phyloP scores from a whole-genome alignment of 1,140 invertebrate genomes.

The Drosophila santomea region DNA sequence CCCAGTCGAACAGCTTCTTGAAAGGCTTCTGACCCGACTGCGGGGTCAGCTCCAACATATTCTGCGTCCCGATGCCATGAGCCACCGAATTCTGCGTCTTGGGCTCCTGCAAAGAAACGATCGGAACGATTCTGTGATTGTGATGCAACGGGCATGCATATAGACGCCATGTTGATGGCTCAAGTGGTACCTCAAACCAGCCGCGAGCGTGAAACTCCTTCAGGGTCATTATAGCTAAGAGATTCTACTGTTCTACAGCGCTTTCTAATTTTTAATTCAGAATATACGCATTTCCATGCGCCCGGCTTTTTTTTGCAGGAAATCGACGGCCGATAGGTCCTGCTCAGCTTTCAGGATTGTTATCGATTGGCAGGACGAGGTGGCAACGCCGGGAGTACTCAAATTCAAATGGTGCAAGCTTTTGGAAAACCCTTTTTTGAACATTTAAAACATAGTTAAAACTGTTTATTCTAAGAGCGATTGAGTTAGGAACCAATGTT shows the following conservation, averaged over 20 bases:
- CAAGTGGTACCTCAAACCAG: conserved; percentile 74
- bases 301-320: conserved; percentile 42
- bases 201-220: conserved; percentile 68
- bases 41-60: conserved; percentile 78
- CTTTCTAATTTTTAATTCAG: conserved; percentile 4
- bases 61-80: conserved; percentile 77
- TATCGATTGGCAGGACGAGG: conserved; percentile 31
- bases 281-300: conserved; percentile 33
- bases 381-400: conserved; percentile 30
- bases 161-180: not conserved
- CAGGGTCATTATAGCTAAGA: conserved; percentile 36
- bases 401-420: conserved; percentile 1
- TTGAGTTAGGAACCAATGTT: no score
- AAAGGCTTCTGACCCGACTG: conserved; percentile 74
- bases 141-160: conserved; percentile 61
- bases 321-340: conserved; percentile 36
- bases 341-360: conserved; percentile 30
- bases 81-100: conserved; percentile 60
- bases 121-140: conserved; percentile 39
- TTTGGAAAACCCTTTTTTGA: not conserved
- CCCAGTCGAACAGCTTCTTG: conserved; percentile 66
- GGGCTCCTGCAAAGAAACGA: conserved; percentile 63
- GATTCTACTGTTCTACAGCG: conserved; percentile 16
- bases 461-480: no score
- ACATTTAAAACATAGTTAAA: no score